Evolutionary conservation across 35 echinoderm and acorn worm species (phyloP), one percentile per base, ranked within the genome.

Genomic region (Chiridota heheva): DNA sequence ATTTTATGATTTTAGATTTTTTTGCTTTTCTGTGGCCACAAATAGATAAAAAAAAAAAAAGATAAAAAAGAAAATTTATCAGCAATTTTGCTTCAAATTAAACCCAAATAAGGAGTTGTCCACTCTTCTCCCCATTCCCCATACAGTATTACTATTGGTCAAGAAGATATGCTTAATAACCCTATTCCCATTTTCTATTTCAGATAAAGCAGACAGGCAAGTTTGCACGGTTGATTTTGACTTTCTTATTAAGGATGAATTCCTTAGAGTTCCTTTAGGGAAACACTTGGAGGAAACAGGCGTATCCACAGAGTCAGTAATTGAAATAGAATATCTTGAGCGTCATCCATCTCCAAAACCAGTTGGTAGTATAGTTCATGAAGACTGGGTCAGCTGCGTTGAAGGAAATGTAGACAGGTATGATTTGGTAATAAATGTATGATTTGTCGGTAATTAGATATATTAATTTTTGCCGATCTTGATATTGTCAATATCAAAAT

Each of bases 311-410:
- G 93, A 97, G 58, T 84, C 84, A 17, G 93, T 97, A 0, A 89
- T 97, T 44, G 93, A 97, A 17, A 91, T 97, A 37, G 93, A 97
- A 69, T 97, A 97, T 61, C 53, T 97, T 26, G 88, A 90, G 80
- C 91, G 88, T 57, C 89, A 91, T 31, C 84, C 93, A 37, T 85
- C 88, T 28, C 88, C 93, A 1, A 35, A 91, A 35, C 93, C 93
- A 30, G 83, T 87, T n/a, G 93, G 93, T 28, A 97, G 93, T 63
- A 81, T 97, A 4, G 73, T 97, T 6, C 93, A 97, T 70, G 93
- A 97, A 76, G 93, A 97, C 36, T 97, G 93, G 93, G 84, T 97
- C 58, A 97, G 93, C 80, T 37, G 60, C 62, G 80, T 97, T 20
- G 82, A 91, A 43, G 84, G 68, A 15, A 41, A 5, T 39, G 48